These are phyloP conservation scores for Gymnarchus niloticus DNA, from an alignment of 2,113 vertebrate genomes.

Conservation along the genomic window DNA sequence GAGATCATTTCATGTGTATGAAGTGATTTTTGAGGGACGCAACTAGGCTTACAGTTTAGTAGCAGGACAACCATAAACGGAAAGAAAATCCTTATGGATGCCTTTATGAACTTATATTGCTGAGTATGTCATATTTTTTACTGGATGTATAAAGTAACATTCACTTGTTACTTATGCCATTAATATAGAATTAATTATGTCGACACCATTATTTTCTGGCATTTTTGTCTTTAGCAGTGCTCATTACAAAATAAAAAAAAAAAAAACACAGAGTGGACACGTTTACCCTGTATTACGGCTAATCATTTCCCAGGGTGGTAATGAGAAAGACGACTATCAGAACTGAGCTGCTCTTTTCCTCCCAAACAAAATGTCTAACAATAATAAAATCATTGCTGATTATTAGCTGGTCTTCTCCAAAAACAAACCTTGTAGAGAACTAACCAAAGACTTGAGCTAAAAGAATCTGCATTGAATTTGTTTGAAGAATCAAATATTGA, in stretches of 20 bases:
- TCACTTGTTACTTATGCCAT: not conserved
- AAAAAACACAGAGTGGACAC: not conserved
- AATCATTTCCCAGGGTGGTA: not conserved
- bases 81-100: not conserved
- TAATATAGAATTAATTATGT: not conserved
- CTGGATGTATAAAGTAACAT: not conserved
- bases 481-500: not conserved
- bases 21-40: not conserved
- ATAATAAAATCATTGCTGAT: not conserved
- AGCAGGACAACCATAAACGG: not conserved
- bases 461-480: not conserved
- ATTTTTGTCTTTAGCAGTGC: not conserved
- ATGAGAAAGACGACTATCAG: not conserved
- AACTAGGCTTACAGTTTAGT: not conserved
- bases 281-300: not conserved
- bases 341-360: not conserved
- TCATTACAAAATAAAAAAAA: not conserved
- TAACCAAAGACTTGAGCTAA: not conserved
- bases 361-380: not conserved
- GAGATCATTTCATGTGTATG: not conserved
- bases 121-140: not conserved
- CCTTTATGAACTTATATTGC: not conserved
- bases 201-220: not conserved
- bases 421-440: not conserved
- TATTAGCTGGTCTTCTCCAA: not conserved